Evolutionary conservation across 2,888 invertebrate species (phyloP), one percentile per base, ranked within the genome.

Genomic region (Amblyteles armatorius): DNA sequence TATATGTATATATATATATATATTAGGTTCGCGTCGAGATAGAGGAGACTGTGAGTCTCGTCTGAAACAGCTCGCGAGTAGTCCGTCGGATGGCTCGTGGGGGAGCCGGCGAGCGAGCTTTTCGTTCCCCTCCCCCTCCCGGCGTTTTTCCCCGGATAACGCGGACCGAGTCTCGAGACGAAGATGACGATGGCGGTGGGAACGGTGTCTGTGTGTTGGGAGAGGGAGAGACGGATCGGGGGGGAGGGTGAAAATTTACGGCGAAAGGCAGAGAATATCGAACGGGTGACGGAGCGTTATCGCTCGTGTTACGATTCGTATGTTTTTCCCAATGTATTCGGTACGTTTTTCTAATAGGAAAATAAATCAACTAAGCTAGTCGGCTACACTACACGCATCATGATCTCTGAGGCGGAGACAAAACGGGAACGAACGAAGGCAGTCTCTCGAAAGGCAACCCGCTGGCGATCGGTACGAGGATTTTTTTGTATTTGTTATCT

Each of bases 31-130:
- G 40, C 16, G 76, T 63, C 3, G 65, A 67, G 77, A 77, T 67
- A 67, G 55, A 13, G 40, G 77, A 65, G 65, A 50, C 76, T n/a
- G 52, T 16, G 67, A 67, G 77, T 52, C 50, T 67, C 50, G 63
- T 52, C 52, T 11, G 40, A 16, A n/a, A 63, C 29, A 26, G 40
- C 36, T 52, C 67, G 50, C 77, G 67, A n/a, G 52, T 67, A 44
- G 33, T 26, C 29, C 33, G 63, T 63, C 29, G 29, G 29, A 33
- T 63, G 16, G 19, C 67, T 67, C 52, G 77, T 40, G 55, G 77
- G 67, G 40, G 36, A 77, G 67, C 77, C 77, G 77, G 77, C 77
- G 55, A 67, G 65, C 50, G 76, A 76, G 76, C 77, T 67, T 73
- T 73, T 67, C 11, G 29, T 4, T 33, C 74, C 40, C 44, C 57